phyloP scores from a whole-genome alignment of 2,113 vertebrate genomes.

The Uria aalge region DNA sequence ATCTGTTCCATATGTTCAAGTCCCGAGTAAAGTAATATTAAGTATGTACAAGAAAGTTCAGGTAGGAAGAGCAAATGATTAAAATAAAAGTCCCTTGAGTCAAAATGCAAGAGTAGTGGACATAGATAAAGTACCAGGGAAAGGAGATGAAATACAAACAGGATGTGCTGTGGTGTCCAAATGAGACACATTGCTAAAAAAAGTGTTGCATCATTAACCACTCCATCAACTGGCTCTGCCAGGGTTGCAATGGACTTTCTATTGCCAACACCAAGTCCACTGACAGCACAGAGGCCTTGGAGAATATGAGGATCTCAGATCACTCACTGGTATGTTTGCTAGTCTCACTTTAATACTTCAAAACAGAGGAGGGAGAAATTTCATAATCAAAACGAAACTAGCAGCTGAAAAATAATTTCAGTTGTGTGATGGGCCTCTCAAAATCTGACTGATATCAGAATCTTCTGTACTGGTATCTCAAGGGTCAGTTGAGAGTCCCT shows the following conservation, averaged over 20 bases:
- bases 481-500: neutral
- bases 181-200: constrained; percentile 63
- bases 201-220: constrained; percentile 50
- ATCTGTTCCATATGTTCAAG: constrained; percentile 67
- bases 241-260: neutral
- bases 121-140: constrained; percentile 62
- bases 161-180: constrained; percentile 59
- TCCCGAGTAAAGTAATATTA: constrained; percentile 65
- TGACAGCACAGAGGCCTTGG: neutral
- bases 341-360: neutral
- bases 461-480: neutral
- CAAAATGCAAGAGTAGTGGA: neutral
- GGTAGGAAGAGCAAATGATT: constrained; percentile 67
- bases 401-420: neutral
- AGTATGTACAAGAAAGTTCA: constrained; percentile 67
- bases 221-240: constrained; percentile 48
- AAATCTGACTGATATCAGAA: neutral
- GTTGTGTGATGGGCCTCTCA: neutral
- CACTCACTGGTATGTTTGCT: neutral
- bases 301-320: neutral
- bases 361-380: neutral
- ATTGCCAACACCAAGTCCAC: neutral
- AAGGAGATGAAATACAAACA: constrained; percentile 68
- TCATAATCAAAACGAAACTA: neutral
- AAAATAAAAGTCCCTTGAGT: constrained; percentile 69